phyloP scores from a whole-genome alignment of 2,888 invertebrate genomes.

The Campopleginae sp. region DNA sequence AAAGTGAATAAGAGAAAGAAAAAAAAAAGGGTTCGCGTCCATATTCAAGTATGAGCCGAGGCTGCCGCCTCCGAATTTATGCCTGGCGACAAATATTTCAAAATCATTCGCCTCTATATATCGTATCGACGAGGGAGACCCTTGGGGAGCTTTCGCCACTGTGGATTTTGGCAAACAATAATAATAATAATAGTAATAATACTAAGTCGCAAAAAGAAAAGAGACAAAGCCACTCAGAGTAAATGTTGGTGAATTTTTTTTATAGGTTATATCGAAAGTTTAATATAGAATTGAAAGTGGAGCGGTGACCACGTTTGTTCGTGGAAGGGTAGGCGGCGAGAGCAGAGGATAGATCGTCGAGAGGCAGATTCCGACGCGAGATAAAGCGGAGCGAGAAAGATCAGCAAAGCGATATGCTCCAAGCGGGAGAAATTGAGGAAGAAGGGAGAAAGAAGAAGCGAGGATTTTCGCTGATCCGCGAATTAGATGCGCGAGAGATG shows the following conservation, averaged over 20 bases:
- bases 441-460: constrained; percentile 16
- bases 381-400: constrained; percentile 69
- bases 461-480: constrained; percentile 62
- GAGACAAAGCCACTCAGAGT: constrained; percentile 43
- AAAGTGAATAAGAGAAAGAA: constrained; percentile 44
- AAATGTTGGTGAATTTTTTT: constrained; percentile 31
- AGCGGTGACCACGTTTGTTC: constrained; percentile 69
- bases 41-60: constrained; percentile 82
- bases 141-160: constrained; percentile 55
- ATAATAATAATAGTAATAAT: constrained; percentile 33
- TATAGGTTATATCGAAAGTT: not conserved
- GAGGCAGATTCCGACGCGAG: constrained; percentile 78
- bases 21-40: constrained; percentile 74
- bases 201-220: constrained; percentile 4
- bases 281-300: constrained; percentile 52
- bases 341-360: constrained; percentile 59
- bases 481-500: constrained; percentile 52
- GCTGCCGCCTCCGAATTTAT: constrained; percentile 81
- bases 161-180: constrained; percentile 33
- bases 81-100: constrained; percentile 83
- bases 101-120: constrained; percentile 76
- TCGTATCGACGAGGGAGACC: constrained; percentile 27
- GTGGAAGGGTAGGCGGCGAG: constrained; percentile 71
- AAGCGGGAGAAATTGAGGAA: constrained; percentile 11
- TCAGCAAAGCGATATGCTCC: constrained; percentile 48